Evolutionary conservation across 1,140 invertebrate species (phyloP), one percentile per base, ranked within the genome.

Genomic region (Panulirus ornatus): DNA sequence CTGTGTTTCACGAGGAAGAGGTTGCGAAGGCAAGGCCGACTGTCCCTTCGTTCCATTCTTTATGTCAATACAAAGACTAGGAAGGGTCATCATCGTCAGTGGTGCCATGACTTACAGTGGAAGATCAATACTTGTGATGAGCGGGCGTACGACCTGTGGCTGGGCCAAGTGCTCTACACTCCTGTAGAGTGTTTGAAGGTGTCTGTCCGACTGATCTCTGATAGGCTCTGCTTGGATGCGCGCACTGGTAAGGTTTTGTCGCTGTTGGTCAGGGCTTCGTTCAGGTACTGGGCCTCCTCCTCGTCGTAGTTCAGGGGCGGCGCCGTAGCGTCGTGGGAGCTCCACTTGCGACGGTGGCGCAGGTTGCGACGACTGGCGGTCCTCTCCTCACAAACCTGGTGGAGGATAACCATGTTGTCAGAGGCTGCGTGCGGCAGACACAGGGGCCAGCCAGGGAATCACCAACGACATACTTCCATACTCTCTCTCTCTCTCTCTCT

Each of bases 221-320:
- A 63, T 75, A 88, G 73, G 75, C 54, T 70, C 3, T 82, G 58
- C 38, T 40, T 89, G 78, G 78, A 82, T 81, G 42, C 47, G 0
- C 79, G 51, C 3, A 47, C 66, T 0, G 81, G 88, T 22, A 76
- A 51, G 30, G 81, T 83, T 47, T 89, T 89, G 11, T 89, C 81
- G 88, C 79, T 89, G 79, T 84, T 82, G 79, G 79, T 83, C 30
- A 89, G 70, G 70, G 79, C 88, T 16, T 89, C 70, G 88, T 89
- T 89, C n/a, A 89, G 79, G 79, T 83, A 89, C 70, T 83, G 88
- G 44, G 79, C 70, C 30, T 89, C 88, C 79, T 89, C 88, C 34
- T 89, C 88, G n/a, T 89, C 88, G 70, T 89, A 89, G 79, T 73
- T 47, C 19, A 82, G 79, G 11, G 88, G 88, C 1, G 88, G 63